A percentile compares a stretch with the other conserved stretches of the same genome.
Evolutionary conservation across 1,140 invertebrate genomes (phyloP).

Genomic region (Palaemon carinicauda): DNA sequence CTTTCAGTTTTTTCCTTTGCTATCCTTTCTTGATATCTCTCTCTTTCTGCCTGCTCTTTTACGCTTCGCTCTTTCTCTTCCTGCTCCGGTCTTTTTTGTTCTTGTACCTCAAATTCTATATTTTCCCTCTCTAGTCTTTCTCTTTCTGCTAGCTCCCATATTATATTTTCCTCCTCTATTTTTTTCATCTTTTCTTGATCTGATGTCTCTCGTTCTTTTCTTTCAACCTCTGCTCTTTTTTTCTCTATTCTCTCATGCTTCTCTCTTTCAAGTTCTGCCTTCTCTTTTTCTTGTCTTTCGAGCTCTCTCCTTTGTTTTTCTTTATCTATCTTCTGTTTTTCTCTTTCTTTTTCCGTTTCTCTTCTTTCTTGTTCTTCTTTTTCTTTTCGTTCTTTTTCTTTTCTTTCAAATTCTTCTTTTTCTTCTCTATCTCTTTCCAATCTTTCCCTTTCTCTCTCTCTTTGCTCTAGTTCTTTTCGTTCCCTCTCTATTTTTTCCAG

Average conservation of each 20-base stretch:
- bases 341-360: background rate
- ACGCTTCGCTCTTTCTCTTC: background rate
- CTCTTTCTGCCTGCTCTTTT: background rate
- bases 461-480: background rate
- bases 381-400: background rate
- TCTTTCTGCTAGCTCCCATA: background rate
- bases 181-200: background rate
- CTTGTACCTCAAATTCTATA: background rate
- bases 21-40: background rate
- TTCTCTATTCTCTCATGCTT: background rate
- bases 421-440: background rate
- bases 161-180: no score
- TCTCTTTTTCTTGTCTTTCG: background rate
- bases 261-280: background rate
- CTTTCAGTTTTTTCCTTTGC: background rate
- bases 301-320: background rate
- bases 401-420: background rate
- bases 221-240: background rate
- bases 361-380: background rate
- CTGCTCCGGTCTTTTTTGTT: background rate
- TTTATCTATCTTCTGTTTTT: background rate
- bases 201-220: background rate
- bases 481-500: no score
- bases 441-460: background rate
- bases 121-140: background rate